These are phyloP conservation scores for Drosophila colorata DNA, from an alignment of 2,888 invertebrate genomes.

Conservation along the genomic window DNA sequence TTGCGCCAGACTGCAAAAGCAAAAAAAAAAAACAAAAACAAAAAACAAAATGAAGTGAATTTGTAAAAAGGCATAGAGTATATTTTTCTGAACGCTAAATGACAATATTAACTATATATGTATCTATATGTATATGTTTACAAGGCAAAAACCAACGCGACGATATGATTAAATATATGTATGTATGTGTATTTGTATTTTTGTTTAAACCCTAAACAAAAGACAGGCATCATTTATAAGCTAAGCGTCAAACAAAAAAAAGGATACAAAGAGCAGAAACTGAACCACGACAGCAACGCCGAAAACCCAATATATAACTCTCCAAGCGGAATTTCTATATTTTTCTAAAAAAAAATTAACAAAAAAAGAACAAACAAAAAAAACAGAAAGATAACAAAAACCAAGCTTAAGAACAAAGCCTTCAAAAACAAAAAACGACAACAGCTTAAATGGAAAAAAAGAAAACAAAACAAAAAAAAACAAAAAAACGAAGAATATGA, in stretches of 20 bases:
- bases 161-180: conserved; percentile 42
- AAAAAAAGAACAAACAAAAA: background rate
- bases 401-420: conserved; percentile 18
- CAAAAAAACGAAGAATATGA: background rate
- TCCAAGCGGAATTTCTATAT: conserved; percentile 36
- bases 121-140: conserved; percentile 41
- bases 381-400: conserved; percentile 2
- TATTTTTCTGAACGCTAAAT: conserved; percentile 80
- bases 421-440: conserved; percentile 2
- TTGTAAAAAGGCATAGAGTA: conserved; percentile 66
- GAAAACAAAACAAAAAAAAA: background rate
- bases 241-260: conserved; percentile 20
- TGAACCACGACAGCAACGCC: conserved; percentile 20
- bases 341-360: conserved; percentile 39
- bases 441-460: background rate
- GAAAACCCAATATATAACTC: conserved; percentile 13
- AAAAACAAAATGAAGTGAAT: conserved; percentile 10
- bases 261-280: conserved; percentile 5
- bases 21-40: conserved; percentile 5
- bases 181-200: conserved; percentile 56
- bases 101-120: conserved; percentile 77
- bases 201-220: conserved; percentile 48
- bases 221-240: conserved; percentile 44
- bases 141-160: conserved; percentile 46
- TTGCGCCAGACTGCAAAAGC: conserved; percentile 42